phyloP scores from a whole-genome alignment of 2,888 invertebrate species.

The Plemyria rubiginata region DNA sequence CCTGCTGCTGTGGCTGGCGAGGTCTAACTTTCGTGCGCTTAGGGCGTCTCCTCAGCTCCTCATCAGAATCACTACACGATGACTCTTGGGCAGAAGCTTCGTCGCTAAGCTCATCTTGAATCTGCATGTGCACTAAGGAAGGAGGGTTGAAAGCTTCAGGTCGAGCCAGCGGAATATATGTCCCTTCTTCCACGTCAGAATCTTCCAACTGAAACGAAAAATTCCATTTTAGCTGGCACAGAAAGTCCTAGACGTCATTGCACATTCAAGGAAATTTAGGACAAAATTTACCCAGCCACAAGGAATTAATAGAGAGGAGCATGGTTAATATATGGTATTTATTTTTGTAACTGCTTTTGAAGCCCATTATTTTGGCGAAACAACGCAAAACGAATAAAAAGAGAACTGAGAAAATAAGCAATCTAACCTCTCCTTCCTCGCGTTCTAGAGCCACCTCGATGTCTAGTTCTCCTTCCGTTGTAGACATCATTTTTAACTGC shows the following conservation, averaged over 20 bases:
- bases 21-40: constrained; percentile 83
- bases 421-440: constrained; percentile 88
- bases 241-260: constrained; percentile 24
- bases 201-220: constrained; percentile 69
- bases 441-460: constrained; percentile 85
- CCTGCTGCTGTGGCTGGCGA: constrained; percentile 55
- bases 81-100: constrained; percentile 81
- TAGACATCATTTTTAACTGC: constrained; percentile 74
- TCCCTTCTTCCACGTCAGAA: constrained; percentile 81
- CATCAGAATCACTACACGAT: constrained; percentile 85
- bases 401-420: constrained; percentile 42
- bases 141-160: constrained; percentile 83
- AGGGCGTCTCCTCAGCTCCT: constrained; percentile 76
- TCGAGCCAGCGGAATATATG: constrained; percentile 84
- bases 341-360: background rate
- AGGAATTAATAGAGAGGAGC: background rate
- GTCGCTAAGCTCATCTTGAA: constrained; percentile 86
- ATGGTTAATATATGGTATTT: background rate
- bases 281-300: background rate
- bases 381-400: constrained; percentile 7
- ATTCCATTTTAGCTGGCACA: constrained; percentile 1
- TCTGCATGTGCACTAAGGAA: constrained; percentile 79
- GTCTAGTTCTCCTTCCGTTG: constrained; percentile 86
- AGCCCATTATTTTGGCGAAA: background rate
- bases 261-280: constrained; percentile 12